phyloP scores from a whole-genome alignment of 64 coral and sea anemone genomes.

The Montipora cactus region DNA sequence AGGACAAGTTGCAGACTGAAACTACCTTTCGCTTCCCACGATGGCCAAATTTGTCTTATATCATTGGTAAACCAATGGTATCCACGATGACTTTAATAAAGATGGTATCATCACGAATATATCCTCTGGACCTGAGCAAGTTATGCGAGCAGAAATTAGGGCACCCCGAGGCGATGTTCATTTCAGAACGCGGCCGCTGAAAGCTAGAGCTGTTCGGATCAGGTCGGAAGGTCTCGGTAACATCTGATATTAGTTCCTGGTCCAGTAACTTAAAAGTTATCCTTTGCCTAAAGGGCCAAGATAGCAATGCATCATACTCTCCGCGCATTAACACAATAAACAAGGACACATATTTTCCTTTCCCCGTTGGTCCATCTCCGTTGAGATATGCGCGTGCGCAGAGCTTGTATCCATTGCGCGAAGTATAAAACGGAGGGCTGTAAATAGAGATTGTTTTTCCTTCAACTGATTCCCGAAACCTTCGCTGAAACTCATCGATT shows the following conservation, averaged over 20 bases:
- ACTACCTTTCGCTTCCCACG: neutral
- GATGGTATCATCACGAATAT: slow-evolving; percentile 76
- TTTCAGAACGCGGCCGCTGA: slow-evolving; percentile 73
- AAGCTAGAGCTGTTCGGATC: slow-evolving; percentile 92
- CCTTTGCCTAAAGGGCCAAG: slow-evolving; percentile 85
- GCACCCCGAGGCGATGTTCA: slow-evolving; percentile 90
- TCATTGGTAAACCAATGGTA: slow-evolving; percentile 15
- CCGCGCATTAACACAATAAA: slow-evolving; percentile 90
- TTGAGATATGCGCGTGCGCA: slow-evolving; percentile 81
- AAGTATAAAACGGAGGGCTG: slow-evolving; percentile 88
- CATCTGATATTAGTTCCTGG: slow-evolving; percentile 39
- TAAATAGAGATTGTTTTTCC: slow-evolving; percentile 80
- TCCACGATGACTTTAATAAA: slow-evolving; percentile 84
- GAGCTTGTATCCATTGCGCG: slow-evolving; percentile 88
- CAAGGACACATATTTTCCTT: slow-evolving; percentile 77
- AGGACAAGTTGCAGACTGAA: too few species aligned
- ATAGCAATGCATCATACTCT: slow-evolving; percentile 74
- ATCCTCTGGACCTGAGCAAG: slow-evolving; percentile 61
- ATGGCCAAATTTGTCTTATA: neutral
- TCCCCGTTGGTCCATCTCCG: slow-evolving; percentile 78
- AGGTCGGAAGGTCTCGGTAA: slow-evolving; percentile 87
- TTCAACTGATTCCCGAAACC: slow-evolving; percentile 65
- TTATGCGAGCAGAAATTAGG: slow-evolving; percentile 79
- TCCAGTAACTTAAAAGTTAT: slow-evolving; percentile 83
- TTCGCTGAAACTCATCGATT: slow-evolving; percentile 73